phyloP scores from a whole-genome alignment of 1,140 invertebrate species.

The Nixonia krombeini region DNA sequence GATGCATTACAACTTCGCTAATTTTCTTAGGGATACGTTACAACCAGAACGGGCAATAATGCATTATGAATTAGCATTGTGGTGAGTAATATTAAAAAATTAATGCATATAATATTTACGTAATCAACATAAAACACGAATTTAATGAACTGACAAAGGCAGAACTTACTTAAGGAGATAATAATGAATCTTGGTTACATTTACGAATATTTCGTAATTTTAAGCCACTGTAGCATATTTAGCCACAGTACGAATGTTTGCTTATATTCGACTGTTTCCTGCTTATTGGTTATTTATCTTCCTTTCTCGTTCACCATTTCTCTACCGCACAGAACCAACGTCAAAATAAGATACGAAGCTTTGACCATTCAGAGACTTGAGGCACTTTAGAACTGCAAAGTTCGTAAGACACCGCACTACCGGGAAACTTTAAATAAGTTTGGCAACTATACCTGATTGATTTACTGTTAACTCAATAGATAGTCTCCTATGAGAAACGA shows the following conservation, averaged over 20 bases:
- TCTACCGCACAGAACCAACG: slow-evolving; percentile 24
- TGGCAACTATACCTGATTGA: slow-evolving; percentile 55
- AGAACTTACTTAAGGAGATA: too few species aligned
- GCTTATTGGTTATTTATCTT: slow-evolving; percentile 41
- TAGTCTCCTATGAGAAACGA: slow-evolving; percentile 26
- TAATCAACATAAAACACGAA: too few species aligned
- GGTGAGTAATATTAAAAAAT: too few species aligned
- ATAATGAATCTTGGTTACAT: too few species aligned
- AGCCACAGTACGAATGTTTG: slow-evolving; percentile 35
- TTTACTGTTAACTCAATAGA: slow-evolving; percentile 59
- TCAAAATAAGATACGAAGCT: slow-evolving; percentile 51
- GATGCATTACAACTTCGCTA: slow-evolving; percentile 93
- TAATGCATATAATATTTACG: too few species aligned
- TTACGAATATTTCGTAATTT: slow-evolving; percentile 30
- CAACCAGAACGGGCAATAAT: slow-evolving; percentile 79
- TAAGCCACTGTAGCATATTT: slow-evolving; percentile 16
- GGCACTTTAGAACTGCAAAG: slow-evolving; percentile 48
- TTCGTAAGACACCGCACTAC: slow-evolving; percentile 41
- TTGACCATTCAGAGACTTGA: slow-evolving; percentile 38
- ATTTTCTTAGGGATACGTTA: slow-evolving; percentile 84
- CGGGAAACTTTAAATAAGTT: slow-evolving; percentile 58
- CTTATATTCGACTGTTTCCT: slow-evolving; percentile 25
- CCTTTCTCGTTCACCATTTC: slow-evolving; percentile 26
- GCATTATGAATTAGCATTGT: slow-evolving; percentile 86
- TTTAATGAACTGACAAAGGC: too few species aligned